Base-by-base conservation (phyloP, 1,140 invertebrate genomes). In the Teleopsis dalmanni region DNA sequence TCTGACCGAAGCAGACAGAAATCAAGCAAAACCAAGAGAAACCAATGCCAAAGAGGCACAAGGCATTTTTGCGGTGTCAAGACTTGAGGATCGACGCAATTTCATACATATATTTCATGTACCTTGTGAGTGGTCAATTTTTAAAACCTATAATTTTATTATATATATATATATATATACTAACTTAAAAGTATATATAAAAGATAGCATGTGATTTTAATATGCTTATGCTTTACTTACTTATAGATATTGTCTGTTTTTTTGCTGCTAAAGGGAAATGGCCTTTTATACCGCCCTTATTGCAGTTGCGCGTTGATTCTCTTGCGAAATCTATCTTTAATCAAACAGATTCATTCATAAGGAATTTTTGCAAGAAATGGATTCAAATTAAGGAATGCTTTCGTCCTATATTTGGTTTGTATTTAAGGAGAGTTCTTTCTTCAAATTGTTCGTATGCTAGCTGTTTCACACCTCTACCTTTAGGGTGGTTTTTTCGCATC, bases 191-290 rank as follows among this genome's bases (percentile, higher is more conserved):
- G 33, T 26, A 26, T 10, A 26, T n/a, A n/a, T n/a, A n/a, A n/a
- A n/a, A n/a, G n/a, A n/a, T n/a, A n/a, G n/a, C n/a, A n/a, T n/a
- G n/a, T n/a, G 8, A 18, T 34, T 18, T 21, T 36, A 29, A 10
- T 38, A 5, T 14, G 7, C 19, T 42, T 23, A 37, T 37, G n/a
- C 25, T 23, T 16, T 29, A 26, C 41, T 44, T 51, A 23, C 16
- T 27, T 22, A 7, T 33, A 70, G 66, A 70, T 29, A 69, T 70
- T 0, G 58, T 70, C 38, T 70, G 66, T 23, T 70, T 69, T 44
- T 70, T 63, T 31, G 66, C 65, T 21, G 66, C 66, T 14, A 70
- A 65, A 40, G 66, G 66, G 1, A 69, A 66, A 25, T 70, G 66
- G 66, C 66, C 66, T 0, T 69, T 67, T 50, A 57, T 67, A 27